Percentiles rank a stretch among this genome's conserved stretches.
Evolutionary conservation across 2,888 invertebrate species (phyloP).

Genomic region (Drosophila siamana): DNA sequence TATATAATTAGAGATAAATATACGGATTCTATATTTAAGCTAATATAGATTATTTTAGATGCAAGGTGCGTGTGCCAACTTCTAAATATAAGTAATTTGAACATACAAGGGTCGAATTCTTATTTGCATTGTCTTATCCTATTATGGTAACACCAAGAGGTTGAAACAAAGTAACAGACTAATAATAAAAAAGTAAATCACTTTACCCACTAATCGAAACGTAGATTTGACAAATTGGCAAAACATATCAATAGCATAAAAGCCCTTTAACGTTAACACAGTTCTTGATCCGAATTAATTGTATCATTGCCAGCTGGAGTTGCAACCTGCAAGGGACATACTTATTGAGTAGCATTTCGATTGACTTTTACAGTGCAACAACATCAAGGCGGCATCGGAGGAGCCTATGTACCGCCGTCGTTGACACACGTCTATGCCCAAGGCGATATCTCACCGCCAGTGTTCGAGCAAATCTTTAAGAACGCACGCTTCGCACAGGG

Average conservation of each 20-base stretch:
- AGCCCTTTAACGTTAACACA: background rate
- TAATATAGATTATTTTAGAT: slow-evolving; percentile 39
- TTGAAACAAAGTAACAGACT: too few species aligned
- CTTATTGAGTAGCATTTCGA: background rate
- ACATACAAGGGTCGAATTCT: slow-evolving; percentile 23
- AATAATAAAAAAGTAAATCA: background rate
- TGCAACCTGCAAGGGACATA: background rate
- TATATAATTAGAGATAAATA: slow-evolving; percentile 29
- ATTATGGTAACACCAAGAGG: too few species aligned
- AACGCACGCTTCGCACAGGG: slow-evolving; percentile 98
- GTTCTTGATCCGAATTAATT: background rate
- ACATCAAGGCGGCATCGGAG: slow-evolving; percentile 80
- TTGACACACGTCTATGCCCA: slow-evolving; percentile 87
- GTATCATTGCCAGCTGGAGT: background rate
- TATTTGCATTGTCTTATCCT: slow-evolving; percentile 16
- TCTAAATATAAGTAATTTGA: slow-evolving; percentile 47
- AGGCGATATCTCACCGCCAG: slow-evolving; percentile 94
- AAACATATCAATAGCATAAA: background rate
- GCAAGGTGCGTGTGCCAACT: slow-evolving; percentile 52
- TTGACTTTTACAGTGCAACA: slow-evolving; percentile 70
- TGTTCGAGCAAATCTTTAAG: slow-evolving; percentile 97
- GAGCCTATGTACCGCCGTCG: slow-evolving; percentile 83
- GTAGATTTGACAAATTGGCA: background rate
- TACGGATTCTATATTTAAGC: slow-evolving; percentile 8
- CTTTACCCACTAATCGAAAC: background rate